Evolutionary conservation across 2,888 invertebrate species (phyloP).

Genomic region (Ypsolopha sequella): DNA sequence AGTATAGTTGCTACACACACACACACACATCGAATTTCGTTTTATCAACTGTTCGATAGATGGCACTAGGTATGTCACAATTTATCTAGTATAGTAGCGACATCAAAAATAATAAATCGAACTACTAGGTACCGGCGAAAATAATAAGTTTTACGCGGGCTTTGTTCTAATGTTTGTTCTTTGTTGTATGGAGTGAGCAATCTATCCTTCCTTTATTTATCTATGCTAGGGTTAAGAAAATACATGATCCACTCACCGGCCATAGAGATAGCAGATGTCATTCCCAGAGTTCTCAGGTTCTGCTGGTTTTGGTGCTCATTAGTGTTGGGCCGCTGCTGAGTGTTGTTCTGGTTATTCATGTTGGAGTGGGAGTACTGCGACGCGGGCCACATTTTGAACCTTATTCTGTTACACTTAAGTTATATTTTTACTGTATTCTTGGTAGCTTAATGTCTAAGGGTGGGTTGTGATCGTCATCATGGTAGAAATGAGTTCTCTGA

Average conservation of each 20-base stretch:
- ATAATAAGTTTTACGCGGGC: too few relatives aligned
- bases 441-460: background rate
- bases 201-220: too few relatives aligned
- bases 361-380: slow-evolving; percentile 59
- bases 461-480: background rate
- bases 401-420: background rate
- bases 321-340: slow-evolving; percentile 19
- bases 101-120: too few relatives aligned
- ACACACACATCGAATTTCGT: too few relatives aligned
- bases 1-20: too few relatives aligned
- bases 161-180: too few relatives aligned
- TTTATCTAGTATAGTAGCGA: too few relatives aligned
- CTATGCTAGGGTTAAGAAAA: too few relatives aligned
- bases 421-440: background rate
- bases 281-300: slow-evolving; percentile 80
- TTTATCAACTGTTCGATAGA: too few relatives aligned
- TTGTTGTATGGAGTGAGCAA: too few relatives aligned
- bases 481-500: background rate
- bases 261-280: slow-evolving; percentile 95
- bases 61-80: too few relatives aligned
- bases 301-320: slow-evolving; percentile 67
- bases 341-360: slow-evolving; percentile 27
- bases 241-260: slow-evolving; percentile 76
- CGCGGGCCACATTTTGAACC: slow-evolving; percentile 66
- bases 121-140: too few relatives aligned